Conservation (phyloP, 2,797 vertebrate genomes). For the Danio tinwini region DNA sequence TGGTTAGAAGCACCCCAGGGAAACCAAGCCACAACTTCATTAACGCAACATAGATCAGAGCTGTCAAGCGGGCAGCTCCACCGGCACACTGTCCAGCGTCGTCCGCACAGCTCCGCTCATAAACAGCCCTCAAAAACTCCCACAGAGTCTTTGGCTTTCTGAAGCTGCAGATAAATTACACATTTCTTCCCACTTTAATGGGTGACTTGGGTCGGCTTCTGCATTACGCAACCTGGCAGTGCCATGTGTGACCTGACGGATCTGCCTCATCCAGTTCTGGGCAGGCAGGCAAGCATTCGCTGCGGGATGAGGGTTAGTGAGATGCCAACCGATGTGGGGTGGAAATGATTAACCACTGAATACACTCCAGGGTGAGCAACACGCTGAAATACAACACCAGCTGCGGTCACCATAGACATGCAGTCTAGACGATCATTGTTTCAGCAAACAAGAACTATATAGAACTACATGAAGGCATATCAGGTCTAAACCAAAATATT, state of each 20-base stretch:
- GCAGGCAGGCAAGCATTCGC: constrained; percentile 43
- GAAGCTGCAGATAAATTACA: constrained; percentile 8
- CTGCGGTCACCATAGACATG: constrained; percentile 11
- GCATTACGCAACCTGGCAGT: constrained; percentile 23
- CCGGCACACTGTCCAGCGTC: not conserved
- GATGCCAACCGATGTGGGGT: constrained; percentile 40
- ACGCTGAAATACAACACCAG: constrained; percentile 6
- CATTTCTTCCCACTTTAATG: constrained; percentile 33
- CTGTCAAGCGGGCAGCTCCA: not conserved
- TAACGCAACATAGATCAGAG: constrained; percentile 46
- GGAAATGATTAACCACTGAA: constrained; percentile 47
- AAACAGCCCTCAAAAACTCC: constrained; percentile 17
- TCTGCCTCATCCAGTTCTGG: constrained; percentile 29
- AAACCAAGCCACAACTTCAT: constrained; percentile 54
- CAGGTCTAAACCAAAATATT: not conserved
- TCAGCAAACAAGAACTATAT: constrained; percentile 16
- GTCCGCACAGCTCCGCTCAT: not conserved
- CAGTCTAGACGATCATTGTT: constrained; percentile 30
- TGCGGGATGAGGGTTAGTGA: constrained; percentile 38
- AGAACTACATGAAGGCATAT: constrained; percentile 12
- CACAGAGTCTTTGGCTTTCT: constrained; percentile 5
- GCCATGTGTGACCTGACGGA: constrained; percentile 18
- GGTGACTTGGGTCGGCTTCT: not conserved
- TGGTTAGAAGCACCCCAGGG: constrained; percentile 48
- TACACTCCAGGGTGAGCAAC: constrained; percentile 18